Evolutionary conservation across 2,888 invertebrate genomes (phyloP), one percentile per base, ranked within the genome.

Genomic region (Polymixis flavicincta): DNA sequence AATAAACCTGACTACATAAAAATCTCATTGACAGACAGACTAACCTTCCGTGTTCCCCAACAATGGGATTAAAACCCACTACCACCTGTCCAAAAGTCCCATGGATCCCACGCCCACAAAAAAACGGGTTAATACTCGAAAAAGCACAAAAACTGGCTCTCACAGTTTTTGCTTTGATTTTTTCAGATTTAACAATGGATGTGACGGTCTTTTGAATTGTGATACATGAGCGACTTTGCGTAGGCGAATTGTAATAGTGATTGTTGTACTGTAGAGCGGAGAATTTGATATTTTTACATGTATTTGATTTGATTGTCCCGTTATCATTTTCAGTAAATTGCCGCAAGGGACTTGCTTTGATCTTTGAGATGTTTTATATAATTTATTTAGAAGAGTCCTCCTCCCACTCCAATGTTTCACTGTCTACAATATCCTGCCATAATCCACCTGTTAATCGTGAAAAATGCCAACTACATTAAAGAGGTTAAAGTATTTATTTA

Each of bases 11-110:
- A 78, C 73, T 67, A 68, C 65, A 79, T 87, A 71, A 78, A 78
- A 76, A 37, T 50, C 61, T 66, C 69, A 75, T 84, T 71, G 85
- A 81, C 48, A 59, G n/a, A 19, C 64, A 37, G 28, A 71, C 69
- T 71, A 85, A 70, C 76, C 75, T 67, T 67, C 71, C 66, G 67
- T 64, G 73, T 70, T 60, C 37, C 71, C 22, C 59, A 61, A 83
- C 80, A 85, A 71, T 75, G 57, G 65, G 79, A 79, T 77, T 60
- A 92, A 89, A 92, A 67, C 74, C 79, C 71, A 82, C 71, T 72
- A 88, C 78, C 95, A 96, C 95, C 95, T 95, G 95, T 91, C 92
- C 61, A 64, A 90, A 89, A 91, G 89, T 93, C 94, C 90, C 94
- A 94, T 89, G 85, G 85, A 79, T 80, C 67, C 93, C 92, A 94